Percentiles rank a stretch among this genome's conserved stretches.
Evolutionary conservation across 2,113 vertebrate species (phyloP).

Genomic region (Embiotoca jacksoni): DNA sequence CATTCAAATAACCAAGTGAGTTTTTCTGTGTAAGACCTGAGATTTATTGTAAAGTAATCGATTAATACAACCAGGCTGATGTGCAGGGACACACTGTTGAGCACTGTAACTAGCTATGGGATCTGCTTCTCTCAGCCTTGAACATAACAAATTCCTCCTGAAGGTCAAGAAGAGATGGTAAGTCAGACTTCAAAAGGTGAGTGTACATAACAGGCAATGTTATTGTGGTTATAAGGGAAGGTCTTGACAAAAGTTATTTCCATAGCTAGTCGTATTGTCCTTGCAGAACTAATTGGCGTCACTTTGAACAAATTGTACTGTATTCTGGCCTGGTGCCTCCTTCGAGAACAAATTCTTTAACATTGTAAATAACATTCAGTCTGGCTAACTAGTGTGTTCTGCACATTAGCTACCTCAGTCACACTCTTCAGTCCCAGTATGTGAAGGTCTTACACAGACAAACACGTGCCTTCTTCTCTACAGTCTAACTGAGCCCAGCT

Average conservation of each 20-base stretch:
- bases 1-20: conserved; percentile 75
- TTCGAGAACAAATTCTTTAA: conserved; percentile 18
- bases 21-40: conserved; percentile 92
- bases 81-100: conserved; percentile 82
- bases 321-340: conserved; percentile 10
- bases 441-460: conserved; percentile 91
- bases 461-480: conserved; percentile 84
- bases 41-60: conserved; percentile 70
- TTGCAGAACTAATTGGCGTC: conserved; percentile 50
- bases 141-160: conserved; percentile 63
- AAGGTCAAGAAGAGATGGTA: conserved; percentile 75
- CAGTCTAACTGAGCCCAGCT: conserved; percentile 90
- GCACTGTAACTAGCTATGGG: conserved; percentile 86
- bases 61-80: conserved; percentile 62
- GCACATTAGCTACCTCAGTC: conserved; percentile 71
- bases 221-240: conserved; percentile 61
- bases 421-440: conserved; percentile 68
- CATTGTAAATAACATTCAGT: conserved; percentile 9
- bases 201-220: conserved; percentile 59
- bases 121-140: conserved; percentile 75
- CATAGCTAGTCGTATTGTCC: conserved; percentile 83
- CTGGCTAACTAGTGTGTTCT: conserved; percentile 76
- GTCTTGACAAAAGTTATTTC: conserved; percentile 82
- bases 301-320: not conserved
- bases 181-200: conserved; percentile 75